Conservation (phyloP, 2,888 invertebrate species). For the Thymelicus acteon region DNA sequence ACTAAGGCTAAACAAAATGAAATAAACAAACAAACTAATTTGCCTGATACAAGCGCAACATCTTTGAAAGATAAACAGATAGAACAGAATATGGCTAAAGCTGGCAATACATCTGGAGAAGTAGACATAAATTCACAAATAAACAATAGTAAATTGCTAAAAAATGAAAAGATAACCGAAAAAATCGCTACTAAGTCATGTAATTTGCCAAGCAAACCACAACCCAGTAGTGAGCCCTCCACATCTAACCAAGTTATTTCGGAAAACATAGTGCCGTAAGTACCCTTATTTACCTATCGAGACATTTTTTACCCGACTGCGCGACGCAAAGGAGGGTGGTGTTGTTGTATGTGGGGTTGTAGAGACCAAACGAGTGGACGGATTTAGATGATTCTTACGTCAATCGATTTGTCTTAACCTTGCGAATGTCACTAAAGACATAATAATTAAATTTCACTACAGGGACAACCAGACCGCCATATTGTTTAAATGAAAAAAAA, state of each 20-base stretch:
- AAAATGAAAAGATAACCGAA: not conserved
- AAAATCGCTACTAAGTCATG: not conserved
- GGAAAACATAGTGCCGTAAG: constrained; percentile 59
- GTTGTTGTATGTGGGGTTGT: too few species aligned
- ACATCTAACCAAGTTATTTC: constrained; percentile 45
- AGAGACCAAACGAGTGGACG: too few species aligned
- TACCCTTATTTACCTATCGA: constrained; percentile 40
- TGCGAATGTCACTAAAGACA: too few species aligned
- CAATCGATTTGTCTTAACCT: too few species aligned
- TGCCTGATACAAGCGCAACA: not conserved
- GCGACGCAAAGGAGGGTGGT: too few species aligned
- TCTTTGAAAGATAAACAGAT: not conserved
- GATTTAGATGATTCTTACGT: too few species aligned
- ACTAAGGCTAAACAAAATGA: constrained; percentile 42
- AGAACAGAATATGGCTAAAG: not conserved
- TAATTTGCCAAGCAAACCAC: constrained; percentile 14
- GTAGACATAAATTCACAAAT: not conserved
- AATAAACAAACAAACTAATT: not conserved
- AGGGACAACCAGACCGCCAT: too few species aligned
- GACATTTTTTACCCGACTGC: not conserved
- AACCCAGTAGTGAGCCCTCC: constrained; percentile 38
- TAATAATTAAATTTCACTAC: too few species aligned
- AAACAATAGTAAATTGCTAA: not conserved
- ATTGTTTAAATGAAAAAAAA: too few species aligned
- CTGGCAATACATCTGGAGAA: not conserved